These are phyloP conservation scores for Noctua comes DNA, from an alignment of 2,888 invertebrate genomes.

Conservation along the genomic window DNA sequence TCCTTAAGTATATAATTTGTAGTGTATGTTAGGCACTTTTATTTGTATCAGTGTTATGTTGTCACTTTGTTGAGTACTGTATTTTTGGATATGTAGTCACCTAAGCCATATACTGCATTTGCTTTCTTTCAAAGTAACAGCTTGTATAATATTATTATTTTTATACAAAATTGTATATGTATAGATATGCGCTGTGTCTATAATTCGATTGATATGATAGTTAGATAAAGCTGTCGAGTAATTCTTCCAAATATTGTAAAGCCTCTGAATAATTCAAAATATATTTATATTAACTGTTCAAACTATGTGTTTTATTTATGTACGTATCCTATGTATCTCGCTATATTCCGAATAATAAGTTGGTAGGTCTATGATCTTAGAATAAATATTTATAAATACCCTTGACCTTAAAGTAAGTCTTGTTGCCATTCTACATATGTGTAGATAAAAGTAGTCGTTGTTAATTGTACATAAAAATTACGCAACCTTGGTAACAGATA, in stretches of 20 bases:
- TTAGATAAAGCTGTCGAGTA: slow-evolving; percentile 79
- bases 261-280: slow-evolving; percentile 91
- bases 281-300: slow-evolving; percentile 91
- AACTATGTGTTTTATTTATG: slow-evolving; percentile 84
- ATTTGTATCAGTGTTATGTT: slow-evolving; percentile 73
- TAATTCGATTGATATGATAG: slow-evolving; percentile 71
- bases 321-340: slow-evolving; percentile 17
- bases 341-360: neutral
- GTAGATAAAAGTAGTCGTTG: slow-evolving; percentile 19
- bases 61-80: slow-evolving; percentile 68
- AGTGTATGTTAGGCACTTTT: slow-evolving; percentile 64
- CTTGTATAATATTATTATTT: slow-evolving; percentile 79
- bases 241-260: slow-evolving; percentile 90
- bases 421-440: neutral
- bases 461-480: slow-evolving; percentile 43
- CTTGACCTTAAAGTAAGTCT: slow-evolving; percentile 8
- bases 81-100: slow-evolving; percentile 64
- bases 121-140: slow-evolving; percentile 72
- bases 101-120: slow-evolving; percentile 61
- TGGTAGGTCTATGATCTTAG: neutral
- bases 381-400: slow-evolving; percentile 24
- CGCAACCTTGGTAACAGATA: slow-evolving; percentile 46
- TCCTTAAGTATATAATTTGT: slow-evolving; percentile 57
- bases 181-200: slow-evolving; percentile 76
- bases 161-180: slow-evolving; percentile 73